phyloP scores from a whole-genome alignment of 35 echinoderm and acorn worm species.

The Lytechinus pictus region DNA sequence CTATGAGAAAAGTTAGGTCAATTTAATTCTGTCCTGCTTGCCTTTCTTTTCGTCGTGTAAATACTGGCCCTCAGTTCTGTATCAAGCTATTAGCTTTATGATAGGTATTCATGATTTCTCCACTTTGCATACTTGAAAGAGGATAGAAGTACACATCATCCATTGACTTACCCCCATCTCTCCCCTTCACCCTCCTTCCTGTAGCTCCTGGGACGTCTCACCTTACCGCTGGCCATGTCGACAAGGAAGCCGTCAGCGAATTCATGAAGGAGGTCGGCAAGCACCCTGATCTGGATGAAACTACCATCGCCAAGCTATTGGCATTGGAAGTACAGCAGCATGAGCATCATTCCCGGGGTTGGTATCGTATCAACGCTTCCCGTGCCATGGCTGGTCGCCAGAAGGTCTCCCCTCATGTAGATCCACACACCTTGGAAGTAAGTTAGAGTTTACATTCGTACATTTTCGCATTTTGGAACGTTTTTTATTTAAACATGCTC shows the following conservation, averaged over 20 bases:
- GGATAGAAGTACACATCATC: not conserved
- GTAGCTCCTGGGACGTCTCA: slow-evolving; percentile 38
- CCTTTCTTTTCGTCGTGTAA: too few relatives aligned
- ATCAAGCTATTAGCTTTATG: not conserved
- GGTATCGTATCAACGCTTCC: slow-evolving; percentile 96
- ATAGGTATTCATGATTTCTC: not conserved
- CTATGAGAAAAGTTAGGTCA: too few relatives aligned
- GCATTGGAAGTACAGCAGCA: slow-evolving; percentile 86
- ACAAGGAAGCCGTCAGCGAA: slow-evolving; percentile 82
- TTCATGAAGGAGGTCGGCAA: slow-evolving; percentile 94
- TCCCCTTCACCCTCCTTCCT: not conserved
- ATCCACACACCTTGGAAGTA: slow-evolving; percentile 83
- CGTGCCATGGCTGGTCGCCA: slow-evolving; percentile 76
- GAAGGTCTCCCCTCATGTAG: slow-evolving; percentile 74
- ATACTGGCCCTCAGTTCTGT: too few relatives aligned
- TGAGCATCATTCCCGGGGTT: slow-evolving; percentile 87
- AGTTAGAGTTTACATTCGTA: not conserved
- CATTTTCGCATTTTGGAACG: too few relatives aligned
- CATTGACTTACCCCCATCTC: not conserved
- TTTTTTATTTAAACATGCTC: too few relatives aligned
- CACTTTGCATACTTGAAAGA: too few relatives aligned
- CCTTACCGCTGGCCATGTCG: slow-evolving; percentile 72
- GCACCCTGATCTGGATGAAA: slow-evolving; percentile 79
- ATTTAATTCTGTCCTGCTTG: too few relatives aligned
- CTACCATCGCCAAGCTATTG: slow-evolving; percentile 86